These are phyloP conservation scores for Athalia circularis DNA, from an alignment of 2,888 invertebrate species.

Conservation along the genomic window DNA sequence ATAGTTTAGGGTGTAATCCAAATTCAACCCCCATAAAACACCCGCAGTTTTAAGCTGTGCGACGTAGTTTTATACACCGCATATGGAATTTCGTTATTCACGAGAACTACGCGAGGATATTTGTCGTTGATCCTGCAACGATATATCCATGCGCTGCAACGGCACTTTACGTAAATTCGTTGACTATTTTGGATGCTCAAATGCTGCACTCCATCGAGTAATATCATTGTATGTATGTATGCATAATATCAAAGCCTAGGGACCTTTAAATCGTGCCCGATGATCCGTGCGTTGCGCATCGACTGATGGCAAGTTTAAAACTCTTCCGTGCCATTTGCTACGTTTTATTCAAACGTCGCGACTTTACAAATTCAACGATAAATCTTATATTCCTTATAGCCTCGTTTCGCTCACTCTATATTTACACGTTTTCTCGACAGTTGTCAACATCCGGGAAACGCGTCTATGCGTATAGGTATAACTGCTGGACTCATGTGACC, in stretches of 20 bases:
- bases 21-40: too few relatives aligned
- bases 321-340: conserved; percentile 66
- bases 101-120: background rate
- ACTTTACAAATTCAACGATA: conserved; percentile 60
- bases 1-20: too few relatives aligned
- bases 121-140: background rate
- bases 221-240: background rate
- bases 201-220: background rate
- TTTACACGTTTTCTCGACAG: background rate
- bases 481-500: too few relatives aligned
- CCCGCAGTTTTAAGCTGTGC: too few relatives aligned
- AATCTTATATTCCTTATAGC: conserved; percentile 56
- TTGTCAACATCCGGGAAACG: too few relatives aligned
- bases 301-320: conserved; percentile 57
- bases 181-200: conserved; percentile 1
- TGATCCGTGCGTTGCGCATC: conserved; percentile 56
- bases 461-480: too few relatives aligned
- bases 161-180: conserved; percentile 1
- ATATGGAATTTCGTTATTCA: background rate
- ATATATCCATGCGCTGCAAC: too few relatives aligned
- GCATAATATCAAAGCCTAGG: background rate
- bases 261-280: conserved; percentile 55
- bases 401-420: background rate
- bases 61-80: background rate
- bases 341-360: conserved; percentile 66